Evolutionary conservation across 2,888 invertebrate species (phyloP).

Genomic region (Branchipolynoe longqiensis): DNA sequence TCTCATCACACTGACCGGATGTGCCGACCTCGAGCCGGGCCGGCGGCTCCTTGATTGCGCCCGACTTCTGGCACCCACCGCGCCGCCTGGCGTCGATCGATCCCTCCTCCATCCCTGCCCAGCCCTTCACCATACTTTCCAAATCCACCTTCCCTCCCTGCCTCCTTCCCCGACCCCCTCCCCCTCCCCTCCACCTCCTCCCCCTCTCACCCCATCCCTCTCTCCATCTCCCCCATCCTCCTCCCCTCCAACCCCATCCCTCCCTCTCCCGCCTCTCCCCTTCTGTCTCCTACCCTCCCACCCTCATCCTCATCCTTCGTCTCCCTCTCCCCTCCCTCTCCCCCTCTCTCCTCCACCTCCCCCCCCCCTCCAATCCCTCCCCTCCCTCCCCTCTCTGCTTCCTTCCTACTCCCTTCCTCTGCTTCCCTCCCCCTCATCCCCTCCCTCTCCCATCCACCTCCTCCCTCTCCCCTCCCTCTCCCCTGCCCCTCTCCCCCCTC

Average conservation of each 20-base stretch:
- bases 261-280: background rate
- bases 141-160: background rate
- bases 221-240: background rate
- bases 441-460: background rate
- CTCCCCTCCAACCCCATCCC: background rate
- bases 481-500: background rate
- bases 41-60: constrained; percentile 11
- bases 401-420: background rate
- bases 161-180: background rate
- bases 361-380: background rate
- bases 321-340: background rate
- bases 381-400: background rate
- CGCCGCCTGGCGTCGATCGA: constrained; percentile 17
- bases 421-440: too few species aligned
- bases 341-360: background rate
- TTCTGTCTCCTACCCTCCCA: background rate
- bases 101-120: background rate
- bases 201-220: too few species aligned
- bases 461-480: background rate
- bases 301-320: background rate
- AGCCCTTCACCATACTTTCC: background rate
- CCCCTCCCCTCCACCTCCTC: background rate
- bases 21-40: constrained; percentile 19
- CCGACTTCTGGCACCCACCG: constrained; percentile 19
- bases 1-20: constrained; percentile 16